Conservation (phyloP, 1,140 invertebrate genomes). For the Dinoponera quadriceps region DNA sequence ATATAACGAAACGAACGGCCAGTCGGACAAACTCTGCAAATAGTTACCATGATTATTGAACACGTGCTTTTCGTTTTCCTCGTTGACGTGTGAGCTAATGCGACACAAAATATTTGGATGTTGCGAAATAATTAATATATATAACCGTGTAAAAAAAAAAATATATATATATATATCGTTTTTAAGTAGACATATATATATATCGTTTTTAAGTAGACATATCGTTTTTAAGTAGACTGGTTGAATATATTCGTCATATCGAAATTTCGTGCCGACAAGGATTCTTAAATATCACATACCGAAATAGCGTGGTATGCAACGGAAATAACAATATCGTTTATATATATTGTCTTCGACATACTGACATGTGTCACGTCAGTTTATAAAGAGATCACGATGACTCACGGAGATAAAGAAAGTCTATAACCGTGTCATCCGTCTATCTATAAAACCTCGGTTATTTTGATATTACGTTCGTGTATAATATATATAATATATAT, state of each 20-base stretch:
- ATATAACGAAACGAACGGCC: too few relatives aligned
- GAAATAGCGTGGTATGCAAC: background rate
- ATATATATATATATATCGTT: background rate
- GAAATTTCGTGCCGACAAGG: background rate
- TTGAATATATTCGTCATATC: background rate
- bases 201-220: background rate
- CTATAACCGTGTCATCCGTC: constrained; percentile 39
- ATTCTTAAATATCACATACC: background rate
- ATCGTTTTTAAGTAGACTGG: background rate
- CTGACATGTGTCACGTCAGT: constrained; percentile 8
- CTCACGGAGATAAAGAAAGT: constrained; percentile 48
- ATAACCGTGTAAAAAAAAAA: too few relatives aligned
- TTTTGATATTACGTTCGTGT: too few relatives aligned
- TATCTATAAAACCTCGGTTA: background rate
- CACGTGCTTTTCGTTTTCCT: too few relatives aligned
- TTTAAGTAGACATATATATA: background rate
- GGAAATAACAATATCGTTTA: constrained; percentile 18
- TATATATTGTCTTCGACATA: constrained; percentile 47
- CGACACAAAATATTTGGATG: too few relatives aligned
- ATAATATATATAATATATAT: too few relatives aligned
- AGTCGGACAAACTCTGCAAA: background rate
- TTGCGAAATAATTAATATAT: too few relatives aligned
- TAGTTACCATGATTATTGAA: background rate
- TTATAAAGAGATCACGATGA: constrained; percentile 46
- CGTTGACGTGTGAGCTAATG: too few relatives aligned